phyloP scores from a whole-genome alignment of 2,113 vertebrate genomes.

The Leucoraja erinaceus region DNA sequence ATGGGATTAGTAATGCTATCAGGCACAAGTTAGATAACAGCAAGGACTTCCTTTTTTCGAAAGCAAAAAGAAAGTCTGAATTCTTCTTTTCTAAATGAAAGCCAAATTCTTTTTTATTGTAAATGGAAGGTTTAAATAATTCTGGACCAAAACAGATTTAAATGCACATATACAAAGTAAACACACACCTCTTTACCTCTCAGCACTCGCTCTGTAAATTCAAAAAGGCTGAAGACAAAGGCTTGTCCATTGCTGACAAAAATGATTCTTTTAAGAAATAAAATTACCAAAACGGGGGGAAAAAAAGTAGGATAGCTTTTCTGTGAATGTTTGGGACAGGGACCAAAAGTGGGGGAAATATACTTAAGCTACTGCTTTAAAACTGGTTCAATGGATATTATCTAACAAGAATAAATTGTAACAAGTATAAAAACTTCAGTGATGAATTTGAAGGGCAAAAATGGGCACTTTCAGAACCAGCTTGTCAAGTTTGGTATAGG shows the following conservation, averaged over 20 bases:
- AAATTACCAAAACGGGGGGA: not conserved
- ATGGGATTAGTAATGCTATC: conserved; percentile 65
- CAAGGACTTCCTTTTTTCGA: not conserved
- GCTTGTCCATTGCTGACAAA: not conserved
- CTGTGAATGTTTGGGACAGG: not conserved
- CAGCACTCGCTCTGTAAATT: not conserved
- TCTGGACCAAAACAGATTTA: not conserved
- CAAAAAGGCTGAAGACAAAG: not conserved
- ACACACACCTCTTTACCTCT: not conserved
- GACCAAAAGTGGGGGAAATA: not conserved
- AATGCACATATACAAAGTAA: too few species aligned
- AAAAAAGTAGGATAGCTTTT: not conserved
- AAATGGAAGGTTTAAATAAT: not conserved
- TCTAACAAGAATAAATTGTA: not conserved
- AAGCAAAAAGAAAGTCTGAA: not conserved
- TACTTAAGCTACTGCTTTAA: not conserved
- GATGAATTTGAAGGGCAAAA: not conserved
- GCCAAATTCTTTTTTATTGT: too few species aligned
- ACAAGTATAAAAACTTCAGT: not conserved
- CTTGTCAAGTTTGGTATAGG: not conserved
- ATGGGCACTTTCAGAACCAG: not conserved
- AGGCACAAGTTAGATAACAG: conserved; percentile 7
- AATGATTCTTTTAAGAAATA: not conserved
- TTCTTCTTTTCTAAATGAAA: not conserved
- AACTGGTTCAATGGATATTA: not conserved